Evolutionary conservation across 2,113 vertebrate genomes (phyloP), one percentile per base, ranked within the genome.

Genomic region (Cryptotis parvus): DNA sequence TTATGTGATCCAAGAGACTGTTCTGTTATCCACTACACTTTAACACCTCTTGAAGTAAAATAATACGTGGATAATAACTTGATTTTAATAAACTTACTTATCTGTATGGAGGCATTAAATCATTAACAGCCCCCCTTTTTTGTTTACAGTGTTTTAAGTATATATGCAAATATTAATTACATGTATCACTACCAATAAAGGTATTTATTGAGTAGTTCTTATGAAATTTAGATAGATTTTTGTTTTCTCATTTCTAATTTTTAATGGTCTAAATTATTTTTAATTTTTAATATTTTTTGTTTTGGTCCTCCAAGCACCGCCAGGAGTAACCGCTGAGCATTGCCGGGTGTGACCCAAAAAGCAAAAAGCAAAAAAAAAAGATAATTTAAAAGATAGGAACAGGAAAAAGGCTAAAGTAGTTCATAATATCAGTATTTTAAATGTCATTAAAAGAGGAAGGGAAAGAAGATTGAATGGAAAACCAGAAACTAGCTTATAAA

Each of bases 91-190:
- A 65, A 76, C 73, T 84, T 31, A 65, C 66, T 78, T 82, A 31
- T 66, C 87, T 15, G 9, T 37, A 79, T 75, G 18, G 1, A 69
- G 37, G 66, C 41, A 87, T 69, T 94, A 45, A 75, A 84, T 4
- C 1, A 83, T 2, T 31, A 85, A 65, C 20, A 27, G 81, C 20
- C 10, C 43, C 37, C 78, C 29, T 31, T 14, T 55, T 55, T 55
- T 10, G 18, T 55, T 16, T 55, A 14, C 16, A 55, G 12, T 55
- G 18, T 55, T 84, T 63, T 73, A 81, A 81, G 15, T 41, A 78
- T 24, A 27, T 29, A 90, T 69, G 27, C 61, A 74, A 88, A 82
- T 22, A 82, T 22, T 77, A 83, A 81, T 20, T 92, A 84, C n/a
- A n/a, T 68, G 35, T 87, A 79, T 79, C 24, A 37, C n/a, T 84